phyloP scores from a whole-genome alignment of 2,113 vertebrate species.

The Psittacula cyanocephala region DNA sequence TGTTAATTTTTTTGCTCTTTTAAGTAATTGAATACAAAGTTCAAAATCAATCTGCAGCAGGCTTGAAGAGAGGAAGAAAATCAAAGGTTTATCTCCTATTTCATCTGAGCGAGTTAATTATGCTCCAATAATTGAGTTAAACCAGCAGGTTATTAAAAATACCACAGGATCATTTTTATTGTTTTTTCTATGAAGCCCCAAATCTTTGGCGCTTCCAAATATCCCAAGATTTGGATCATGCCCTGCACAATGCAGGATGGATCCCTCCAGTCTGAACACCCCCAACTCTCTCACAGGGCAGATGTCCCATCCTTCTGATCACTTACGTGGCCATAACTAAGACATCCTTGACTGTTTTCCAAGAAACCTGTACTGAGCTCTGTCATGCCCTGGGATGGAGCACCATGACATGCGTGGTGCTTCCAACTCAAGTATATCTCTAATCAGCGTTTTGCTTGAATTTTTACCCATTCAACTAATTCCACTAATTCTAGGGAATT shows the following conservation, averaged over 20 bases:
- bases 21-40: conserved; percentile 63
- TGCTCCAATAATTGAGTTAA: conserved; percentile 49
- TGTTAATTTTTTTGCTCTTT: conserved; percentile 47
- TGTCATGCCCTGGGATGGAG: neutral
- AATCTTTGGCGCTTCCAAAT: neutral
- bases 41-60: conserved; percentile 42
- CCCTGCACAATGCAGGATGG: neutral
- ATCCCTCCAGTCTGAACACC: neutral
- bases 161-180: neutral
- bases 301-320: neutral
- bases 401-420: neutral
- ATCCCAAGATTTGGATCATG: neutral
- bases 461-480: conserved; percentile 61
- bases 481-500: conserved; percentile 68
- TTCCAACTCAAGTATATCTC: neutral
- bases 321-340: neutral
- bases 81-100: conserved; percentile 56
- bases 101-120: conserved; percentile 61
- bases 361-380: neutral
- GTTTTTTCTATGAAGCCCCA: neutral
- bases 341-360: neutral
- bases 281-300: neutral
- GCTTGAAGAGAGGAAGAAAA: conserved; percentile 19
- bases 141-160: conserved; percentile 52
- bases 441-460: conserved; percentile 39